A percentile compares a stretch with the other conserved stretches of the same genome.
Evolutionary conservation across 2,113 vertebrate species (phyloP).

Genomic region (Pardalotus punctatus): DNA sequence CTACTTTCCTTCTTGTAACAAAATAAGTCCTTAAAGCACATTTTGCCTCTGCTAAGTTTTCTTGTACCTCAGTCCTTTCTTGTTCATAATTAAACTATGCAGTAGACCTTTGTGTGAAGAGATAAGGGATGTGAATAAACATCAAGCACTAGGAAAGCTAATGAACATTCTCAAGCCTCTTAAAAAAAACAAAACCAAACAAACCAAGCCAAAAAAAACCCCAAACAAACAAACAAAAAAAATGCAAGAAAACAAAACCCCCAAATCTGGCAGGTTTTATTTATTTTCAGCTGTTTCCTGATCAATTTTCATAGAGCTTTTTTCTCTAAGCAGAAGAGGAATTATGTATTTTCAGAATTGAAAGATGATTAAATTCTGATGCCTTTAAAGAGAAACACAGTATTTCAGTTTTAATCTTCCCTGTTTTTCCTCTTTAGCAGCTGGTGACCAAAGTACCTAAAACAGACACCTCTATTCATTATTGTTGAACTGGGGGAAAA

Average conservation of each 20-base stretch:
- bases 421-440: not conserved
- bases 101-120: not conserved
- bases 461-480: not conserved
- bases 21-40: not conserved
- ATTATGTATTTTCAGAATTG: not conserved
- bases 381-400: not conserved
- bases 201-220: not conserved
- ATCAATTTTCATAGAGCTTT: not conserved
- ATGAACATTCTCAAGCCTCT: not conserved
- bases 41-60: not conserved
- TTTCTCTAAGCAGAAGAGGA: not conserved
- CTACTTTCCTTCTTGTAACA: not conserved
- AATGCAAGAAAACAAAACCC: not conserved
- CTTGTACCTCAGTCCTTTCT: not conserved
- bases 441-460: not conserved
- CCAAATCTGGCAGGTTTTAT: not conserved
- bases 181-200: not conserved
- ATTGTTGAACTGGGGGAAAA: not conserved
- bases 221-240: too few species aligned
- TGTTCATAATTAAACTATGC: not conserved
- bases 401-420: not conserved
- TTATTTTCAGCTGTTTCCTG: not conserved
- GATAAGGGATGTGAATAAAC: not conserved
- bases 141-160: not conserved
- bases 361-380: not conserved